Evolutionary conservation across 1,140 invertebrate species (phyloP).

Genomic region (Pseudomyrmex sp.): DNA sequence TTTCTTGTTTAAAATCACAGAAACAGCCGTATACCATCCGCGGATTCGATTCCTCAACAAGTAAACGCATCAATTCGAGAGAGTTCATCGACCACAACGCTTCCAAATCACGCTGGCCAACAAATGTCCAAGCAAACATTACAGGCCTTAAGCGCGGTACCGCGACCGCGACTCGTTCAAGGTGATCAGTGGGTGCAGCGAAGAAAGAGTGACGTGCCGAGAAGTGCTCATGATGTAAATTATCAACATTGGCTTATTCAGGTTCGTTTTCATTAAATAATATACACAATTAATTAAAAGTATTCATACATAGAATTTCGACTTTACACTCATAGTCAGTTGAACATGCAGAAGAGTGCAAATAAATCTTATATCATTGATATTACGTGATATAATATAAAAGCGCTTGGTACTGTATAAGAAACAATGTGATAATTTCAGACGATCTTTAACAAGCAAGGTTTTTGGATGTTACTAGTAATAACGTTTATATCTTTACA

Average conservation of each 20-base stretch:
- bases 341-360: no score
- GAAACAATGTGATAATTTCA: no score
- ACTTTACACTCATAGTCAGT: no score
- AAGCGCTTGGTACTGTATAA: no score
- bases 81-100: constrained; percentile 80
- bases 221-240: constrained; percentile 87
- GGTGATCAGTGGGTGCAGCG: constrained; percentile 90
- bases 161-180: constrained; percentile 89
- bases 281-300: constrained; percentile 3
- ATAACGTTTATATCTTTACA: no score
- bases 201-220: constrained; percentile 87
- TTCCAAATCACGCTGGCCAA: constrained; percentile 83
- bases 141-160: constrained; percentile 92
- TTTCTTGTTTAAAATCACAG: constrained; percentile 78
- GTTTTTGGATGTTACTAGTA: no score
- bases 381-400: no score
- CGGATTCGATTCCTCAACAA: constrained; percentile 85
- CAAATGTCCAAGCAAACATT: constrained; percentile 92
- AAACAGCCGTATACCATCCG: constrained; percentile 87
- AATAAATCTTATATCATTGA: no score
- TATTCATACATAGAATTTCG: no score
- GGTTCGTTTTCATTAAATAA: constrained; percentile 81
- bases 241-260: constrained; percentile 96
- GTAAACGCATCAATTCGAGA: constrained; percentile 84
- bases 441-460: no score